These are phyloP conservation scores for Folsomia manolachei DNA, from an alignment of 2,888 invertebrate genomes.

Conservation along the genomic window DNA sequence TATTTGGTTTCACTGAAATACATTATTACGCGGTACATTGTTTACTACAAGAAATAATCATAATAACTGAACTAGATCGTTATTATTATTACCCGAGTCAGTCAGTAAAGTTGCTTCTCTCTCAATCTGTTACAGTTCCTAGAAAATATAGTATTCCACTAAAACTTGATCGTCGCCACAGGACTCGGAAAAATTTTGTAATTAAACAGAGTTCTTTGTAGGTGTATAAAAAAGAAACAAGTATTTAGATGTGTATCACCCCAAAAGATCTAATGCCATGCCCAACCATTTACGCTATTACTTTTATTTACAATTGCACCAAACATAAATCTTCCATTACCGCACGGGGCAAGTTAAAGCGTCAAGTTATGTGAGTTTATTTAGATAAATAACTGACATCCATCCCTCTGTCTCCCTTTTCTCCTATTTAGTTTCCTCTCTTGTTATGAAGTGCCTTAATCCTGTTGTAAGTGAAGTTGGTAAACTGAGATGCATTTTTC, in stretches of 20 bases:
- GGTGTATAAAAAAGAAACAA: neutral
- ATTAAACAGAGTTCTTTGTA: neutral
- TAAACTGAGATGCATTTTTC: too few relatives aligned
- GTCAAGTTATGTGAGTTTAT: conserved; percentile 5
- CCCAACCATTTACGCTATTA: too few relatives aligned
- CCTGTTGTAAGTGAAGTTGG: too few relatives aligned
- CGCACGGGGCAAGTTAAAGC: neutral
- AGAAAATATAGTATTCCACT: too few relatives aligned
- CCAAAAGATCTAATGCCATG: neutral
- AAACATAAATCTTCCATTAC: conserved; percentile 6
- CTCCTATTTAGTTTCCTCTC: neutral
- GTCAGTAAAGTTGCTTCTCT: too few relatives aligned
- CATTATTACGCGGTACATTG: neutral
- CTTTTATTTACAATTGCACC: neutral
- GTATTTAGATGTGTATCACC: neutral
- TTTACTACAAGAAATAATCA: neutral
- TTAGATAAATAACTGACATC: conserved; percentile 12
- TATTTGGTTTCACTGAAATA: too few relatives aligned
- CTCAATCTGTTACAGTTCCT: too few relatives aligned
- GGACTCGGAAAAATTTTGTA: conserved; percentile 11
- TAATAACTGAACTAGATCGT: conserved; percentile 8
- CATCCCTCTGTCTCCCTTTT: conserved; percentile 15
- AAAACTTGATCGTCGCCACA: conserved; percentile 15
- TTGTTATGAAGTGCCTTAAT: neutral
- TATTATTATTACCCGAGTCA: neutral